Percentiles rank a stretch among this genome's conserved stretches.
Conservation (phyloP, 2,113 vertebrate genomes). For the Prinia subflava region DNA sequence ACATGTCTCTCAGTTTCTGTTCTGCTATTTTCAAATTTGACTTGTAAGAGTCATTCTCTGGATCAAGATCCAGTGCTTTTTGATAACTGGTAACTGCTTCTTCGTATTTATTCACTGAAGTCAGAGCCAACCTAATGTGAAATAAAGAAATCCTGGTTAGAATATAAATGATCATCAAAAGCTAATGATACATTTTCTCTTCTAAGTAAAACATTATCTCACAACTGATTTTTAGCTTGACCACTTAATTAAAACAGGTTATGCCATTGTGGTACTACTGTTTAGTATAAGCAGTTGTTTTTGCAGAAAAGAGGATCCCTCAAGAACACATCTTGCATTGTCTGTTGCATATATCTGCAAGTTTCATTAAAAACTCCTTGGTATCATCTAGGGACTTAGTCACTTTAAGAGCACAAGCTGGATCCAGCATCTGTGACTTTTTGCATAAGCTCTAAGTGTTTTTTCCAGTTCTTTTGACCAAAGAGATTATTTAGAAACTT, state of each 20-base stretch:
- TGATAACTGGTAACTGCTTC: constrained; percentile 94
- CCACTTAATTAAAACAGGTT: not conserved
- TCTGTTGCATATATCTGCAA: not conserved
- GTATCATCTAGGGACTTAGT: not conserved
- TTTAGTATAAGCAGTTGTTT: not conserved
- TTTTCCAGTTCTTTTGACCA: not conserved
- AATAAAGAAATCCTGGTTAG: constrained; percentile 1
- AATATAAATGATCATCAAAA: not conserved
- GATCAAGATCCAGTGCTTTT: constrained; percentile 93
- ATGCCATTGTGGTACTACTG: not conserved
- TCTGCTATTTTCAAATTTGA: constrained; percentile 96
- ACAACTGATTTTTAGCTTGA: not conserved
- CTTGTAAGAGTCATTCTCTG: constrained; percentile 96
- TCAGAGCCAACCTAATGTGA: constrained; percentile 85
- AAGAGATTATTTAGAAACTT: not conserved
- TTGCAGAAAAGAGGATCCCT: not conserved
- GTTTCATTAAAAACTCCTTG: not conserved
- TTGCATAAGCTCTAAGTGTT: not conserved
- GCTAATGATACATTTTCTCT: not conserved
- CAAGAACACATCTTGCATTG: not conserved
- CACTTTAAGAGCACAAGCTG: not conserved
- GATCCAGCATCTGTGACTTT: not conserved
- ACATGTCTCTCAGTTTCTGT: constrained; percentile 90
- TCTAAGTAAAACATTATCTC: not conserved
- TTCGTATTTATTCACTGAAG: constrained; percentile 91